Evolutionary conservation across 2,888 invertebrate genomes (phyloP), one percentile per base, ranked within the genome.

Genomic region (Flexamia atlantica): DNA sequence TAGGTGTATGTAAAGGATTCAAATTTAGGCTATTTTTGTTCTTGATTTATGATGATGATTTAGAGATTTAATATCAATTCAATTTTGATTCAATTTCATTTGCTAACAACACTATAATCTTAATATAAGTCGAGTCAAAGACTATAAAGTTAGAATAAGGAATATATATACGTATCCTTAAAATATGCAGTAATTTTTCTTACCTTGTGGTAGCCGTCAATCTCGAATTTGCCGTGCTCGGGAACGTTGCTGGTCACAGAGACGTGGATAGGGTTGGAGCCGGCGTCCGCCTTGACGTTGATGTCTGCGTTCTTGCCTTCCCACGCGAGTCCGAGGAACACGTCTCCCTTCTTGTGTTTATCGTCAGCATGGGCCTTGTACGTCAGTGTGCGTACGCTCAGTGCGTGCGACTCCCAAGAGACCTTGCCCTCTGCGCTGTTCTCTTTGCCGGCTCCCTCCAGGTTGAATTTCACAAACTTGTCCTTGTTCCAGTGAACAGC

Each of bases 401-500:
- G 82, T 12, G 76, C 64, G 57, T 87, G 84, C 12, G 85, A 86
- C 81, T 87, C 87, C 81, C 85, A 86, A 53, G 85, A 84, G 0
- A 85, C 57, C 30, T 84, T 85, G 12, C 86, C 85, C 28, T 85
- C 81, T 14, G 85, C 25, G 4, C 85, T 85, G 68, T 85, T 83
- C 32, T 84, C 85, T 42, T 86, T 85, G 17, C 76, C 70, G 20
- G 72, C 70, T 40, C 84, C 84, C 79, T 87, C 90, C 0, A 90
- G 87, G 85, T 91, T 91, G 0, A 92, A 81, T 12, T 89, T 90
- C 83, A 91, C 90, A 25, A 88, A 23, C 82, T 86, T 89, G 68
- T 93, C 92, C 3, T 91, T 91, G 88, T 94, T 93, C 85, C 93
- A 90, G 87, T 92, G 92, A 0, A 92, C 84, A 0, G 89, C 90